Evolutionary conservation across 2,113 vertebrate genomes (phyloP).

Genomic region (Oriolus oriolus): DNA sequence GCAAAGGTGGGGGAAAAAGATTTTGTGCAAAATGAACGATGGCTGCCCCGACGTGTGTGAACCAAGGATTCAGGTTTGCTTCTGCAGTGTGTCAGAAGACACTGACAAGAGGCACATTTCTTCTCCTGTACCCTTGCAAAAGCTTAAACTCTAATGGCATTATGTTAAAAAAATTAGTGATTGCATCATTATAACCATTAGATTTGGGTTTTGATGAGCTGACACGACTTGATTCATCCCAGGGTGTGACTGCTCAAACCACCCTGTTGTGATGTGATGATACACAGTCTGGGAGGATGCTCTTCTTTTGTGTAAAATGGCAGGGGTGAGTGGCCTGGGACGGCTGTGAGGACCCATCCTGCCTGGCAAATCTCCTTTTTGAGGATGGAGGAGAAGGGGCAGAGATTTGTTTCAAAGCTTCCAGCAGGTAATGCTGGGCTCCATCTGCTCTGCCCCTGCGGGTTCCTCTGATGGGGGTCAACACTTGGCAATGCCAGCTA

Average conservation of each 20-base stretch:
- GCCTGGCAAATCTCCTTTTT: background rate
- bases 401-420: background rate
- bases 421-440: fast-evolving
- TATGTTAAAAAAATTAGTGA: background rate
- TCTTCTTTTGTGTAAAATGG: background rate
- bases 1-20: background rate
- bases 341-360: background rate
- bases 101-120: background rate
- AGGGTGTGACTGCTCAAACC: background rate
- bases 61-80: background rate
- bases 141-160: background rate
- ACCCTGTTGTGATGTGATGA: background rate
- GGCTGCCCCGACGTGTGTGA: fast-evolving
- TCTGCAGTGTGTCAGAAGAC: background rate
- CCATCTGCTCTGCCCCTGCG: fast-evolving
- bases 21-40: background rate
- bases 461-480: background rate
- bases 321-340: background rate
- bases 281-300: background rate
- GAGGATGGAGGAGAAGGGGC: background rate
- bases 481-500: background rate
- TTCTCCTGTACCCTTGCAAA: background rate
- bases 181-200: background rate
- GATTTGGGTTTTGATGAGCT: background rate
- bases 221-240: background rate